Conservation (phyloP, 1,140 invertebrate genomes). For the Monomorium pharaonis region DNA sequence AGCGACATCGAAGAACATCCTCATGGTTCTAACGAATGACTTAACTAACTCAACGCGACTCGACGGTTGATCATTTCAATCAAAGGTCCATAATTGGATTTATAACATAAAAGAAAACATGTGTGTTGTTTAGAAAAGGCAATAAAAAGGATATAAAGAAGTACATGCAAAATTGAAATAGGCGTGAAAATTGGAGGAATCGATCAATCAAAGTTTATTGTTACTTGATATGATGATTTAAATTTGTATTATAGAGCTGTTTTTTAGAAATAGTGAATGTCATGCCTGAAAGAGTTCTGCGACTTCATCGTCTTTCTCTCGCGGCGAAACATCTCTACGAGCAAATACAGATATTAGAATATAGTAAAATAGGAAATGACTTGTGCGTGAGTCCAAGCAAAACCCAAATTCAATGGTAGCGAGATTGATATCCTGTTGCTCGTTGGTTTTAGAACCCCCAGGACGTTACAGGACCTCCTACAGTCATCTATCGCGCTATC, state of each 20-base stretch:
- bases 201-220: too few relatives aligned
- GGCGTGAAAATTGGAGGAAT: background rate
- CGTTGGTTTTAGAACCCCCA: conserved; percentile 54
- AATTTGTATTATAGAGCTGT: background rate
- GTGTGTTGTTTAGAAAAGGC: background rate
- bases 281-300: background rate
- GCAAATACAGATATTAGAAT: background rate
- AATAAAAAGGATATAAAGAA: background rate
- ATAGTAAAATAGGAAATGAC: conserved; percentile 36
- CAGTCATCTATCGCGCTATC: conserved; percentile 68
- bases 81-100: conserved; percentile 33
- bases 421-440: conserved; percentile 73
- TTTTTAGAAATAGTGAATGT: background rate
- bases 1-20: conserved; percentile 70
- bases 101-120: background rate
- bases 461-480: conserved; percentile 72
- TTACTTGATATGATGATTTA: too few relatives aligned
- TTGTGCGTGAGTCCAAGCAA: conserved; percentile 25
- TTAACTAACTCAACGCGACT: conserved; percentile 75
- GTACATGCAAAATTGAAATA: background rate
- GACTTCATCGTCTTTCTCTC: background rate
- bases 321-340: background rate
- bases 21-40: conserved; percentile 79
- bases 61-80: conserved; percentile 25
- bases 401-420: conserved; percentile 64